These are phyloP conservation scores for Struthio camelus DNA, from an alignment of 2,113 vertebrate genomes.

Conservation along the genomic window DNA sequence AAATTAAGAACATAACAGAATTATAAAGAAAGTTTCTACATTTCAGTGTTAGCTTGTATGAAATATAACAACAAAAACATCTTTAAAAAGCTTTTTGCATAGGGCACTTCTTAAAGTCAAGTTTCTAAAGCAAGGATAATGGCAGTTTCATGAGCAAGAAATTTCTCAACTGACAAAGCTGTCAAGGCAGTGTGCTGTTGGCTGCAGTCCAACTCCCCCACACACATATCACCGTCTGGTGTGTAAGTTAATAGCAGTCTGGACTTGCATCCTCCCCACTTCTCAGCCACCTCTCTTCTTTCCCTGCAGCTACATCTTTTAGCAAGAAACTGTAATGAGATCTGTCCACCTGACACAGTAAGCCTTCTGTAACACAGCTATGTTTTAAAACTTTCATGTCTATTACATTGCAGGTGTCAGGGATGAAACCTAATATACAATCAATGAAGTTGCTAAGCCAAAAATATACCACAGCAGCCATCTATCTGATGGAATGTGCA, in stretches of 20 bases:
- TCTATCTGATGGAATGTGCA: neutral
- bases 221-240: slow-evolving; percentile 45
- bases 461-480: neutral
- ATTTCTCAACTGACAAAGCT: slow-evolving; percentile 59
- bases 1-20: neutral
- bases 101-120: neutral
- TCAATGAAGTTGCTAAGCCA: neutral
- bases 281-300: slow-evolving; percentile 46
- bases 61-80: neutral
- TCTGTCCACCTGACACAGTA: slow-evolving; percentile 45
- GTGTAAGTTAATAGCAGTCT: slow-evolving; percentile 69
- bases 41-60: neutral
- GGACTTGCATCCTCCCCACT: slow-evolving; percentile 58
- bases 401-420: slow-evolving; percentile 37
- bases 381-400: slow-evolving; percentile 67
- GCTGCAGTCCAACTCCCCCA: slow-evolving; percentile 43
- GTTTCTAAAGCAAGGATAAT: slow-evolving; percentile 16
- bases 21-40: neutral
- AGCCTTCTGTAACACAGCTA: slow-evolving; percentile 54
- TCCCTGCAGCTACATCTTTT: slow-evolving; percentile 65
- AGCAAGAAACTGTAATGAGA: slow-evolving; percentile 70
- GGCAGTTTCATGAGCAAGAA: slow-evolving; percentile 29
- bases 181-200: slow-evolving; percentile 45
- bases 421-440: slow-evolving; percentile 28
- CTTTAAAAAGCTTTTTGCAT: neutral